A percentile compares a stretch with the other conserved stretches of the same genome.
phyloP scores from a whole-genome alignment of 2,888 invertebrate species.

The Polyommatus iphigenia region DNA sequence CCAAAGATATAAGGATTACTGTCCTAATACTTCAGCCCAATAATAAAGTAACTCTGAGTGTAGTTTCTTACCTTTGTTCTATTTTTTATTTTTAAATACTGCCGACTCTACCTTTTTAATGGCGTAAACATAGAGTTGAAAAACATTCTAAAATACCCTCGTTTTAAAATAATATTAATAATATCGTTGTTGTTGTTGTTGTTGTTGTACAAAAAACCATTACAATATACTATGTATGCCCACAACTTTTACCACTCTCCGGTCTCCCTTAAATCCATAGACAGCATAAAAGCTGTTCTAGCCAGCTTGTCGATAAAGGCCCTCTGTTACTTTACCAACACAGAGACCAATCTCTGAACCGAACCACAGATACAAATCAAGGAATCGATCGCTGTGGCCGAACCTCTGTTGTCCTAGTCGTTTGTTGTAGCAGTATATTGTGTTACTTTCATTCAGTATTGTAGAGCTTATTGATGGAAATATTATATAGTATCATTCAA shows the following conservation, averaged over 20 bases:
- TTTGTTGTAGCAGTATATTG: not conserved
- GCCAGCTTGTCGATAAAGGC: constrained; percentile 72
- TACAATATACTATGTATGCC: not conserved
- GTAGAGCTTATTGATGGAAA: not conserved
- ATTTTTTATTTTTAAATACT: not conserved
- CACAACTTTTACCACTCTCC: not conserved
- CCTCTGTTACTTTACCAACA: constrained; percentile 76
- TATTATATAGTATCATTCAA: constrained; percentile 33
- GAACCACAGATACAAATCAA: constrained; percentile 3
- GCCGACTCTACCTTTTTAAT: constrained; percentile 3
- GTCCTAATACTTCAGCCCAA: not conserved
- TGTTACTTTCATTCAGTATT: not conserved
- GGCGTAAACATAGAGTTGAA: not conserved
- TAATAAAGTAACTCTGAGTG: not conserved
- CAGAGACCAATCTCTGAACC: constrained; percentile 43
- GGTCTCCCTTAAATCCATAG: not conserved
- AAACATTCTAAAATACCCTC: not conserved
- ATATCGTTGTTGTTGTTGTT: not conserved
- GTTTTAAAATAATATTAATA: not conserved
- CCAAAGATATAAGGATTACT: not conserved
- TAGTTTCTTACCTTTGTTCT: not conserved
- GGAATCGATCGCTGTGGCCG: not conserved
- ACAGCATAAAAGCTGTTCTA: constrained; percentile 46
- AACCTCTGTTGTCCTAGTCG: constrained; percentile 22
- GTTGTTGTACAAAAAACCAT: not conserved